phyloP scores from a whole-genome alignment of 2,888 invertebrate genomes.

The Mesorhabditis belari region DNA sequence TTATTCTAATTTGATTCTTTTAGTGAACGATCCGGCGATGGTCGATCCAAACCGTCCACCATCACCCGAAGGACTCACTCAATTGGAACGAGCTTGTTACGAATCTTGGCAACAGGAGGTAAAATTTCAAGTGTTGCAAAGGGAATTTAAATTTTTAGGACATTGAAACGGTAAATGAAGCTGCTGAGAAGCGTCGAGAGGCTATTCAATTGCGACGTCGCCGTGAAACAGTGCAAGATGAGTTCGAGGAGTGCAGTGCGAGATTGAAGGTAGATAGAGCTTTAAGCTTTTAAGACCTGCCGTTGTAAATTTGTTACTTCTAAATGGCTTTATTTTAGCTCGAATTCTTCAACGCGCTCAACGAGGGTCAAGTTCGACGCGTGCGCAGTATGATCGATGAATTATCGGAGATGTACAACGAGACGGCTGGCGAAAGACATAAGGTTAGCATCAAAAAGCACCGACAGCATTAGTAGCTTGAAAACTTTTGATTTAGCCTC shows the following conservation, averaged over 20 bases:
- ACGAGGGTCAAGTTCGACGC: not conserved
- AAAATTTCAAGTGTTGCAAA: no score
- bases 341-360: not conserved
- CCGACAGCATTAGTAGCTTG: no score
- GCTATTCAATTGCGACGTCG: not conserved
- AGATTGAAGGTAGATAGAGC: not conserved
- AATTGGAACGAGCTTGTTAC: not conserved
- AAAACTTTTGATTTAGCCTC: not conserved
- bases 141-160: no score
- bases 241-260: not conserved
- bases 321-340: not conserved
- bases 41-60: not conserved
- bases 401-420: not conserved
- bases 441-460: not conserved
- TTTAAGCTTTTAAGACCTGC: not conserved
- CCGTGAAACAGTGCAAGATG: not conserved
- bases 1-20: no score
- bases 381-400: not conserved
- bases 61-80: not conserved
- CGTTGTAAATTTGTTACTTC: not conserved
- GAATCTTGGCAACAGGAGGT: not conserved
- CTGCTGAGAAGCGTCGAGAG: not conserved
- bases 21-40: not conserved
- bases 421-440: not conserved
- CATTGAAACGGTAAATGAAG: not conserved